phyloP scores from a whole-genome alignment of 2,888 invertebrate genomes.

The Hydrotaea diabolus region DNA sequence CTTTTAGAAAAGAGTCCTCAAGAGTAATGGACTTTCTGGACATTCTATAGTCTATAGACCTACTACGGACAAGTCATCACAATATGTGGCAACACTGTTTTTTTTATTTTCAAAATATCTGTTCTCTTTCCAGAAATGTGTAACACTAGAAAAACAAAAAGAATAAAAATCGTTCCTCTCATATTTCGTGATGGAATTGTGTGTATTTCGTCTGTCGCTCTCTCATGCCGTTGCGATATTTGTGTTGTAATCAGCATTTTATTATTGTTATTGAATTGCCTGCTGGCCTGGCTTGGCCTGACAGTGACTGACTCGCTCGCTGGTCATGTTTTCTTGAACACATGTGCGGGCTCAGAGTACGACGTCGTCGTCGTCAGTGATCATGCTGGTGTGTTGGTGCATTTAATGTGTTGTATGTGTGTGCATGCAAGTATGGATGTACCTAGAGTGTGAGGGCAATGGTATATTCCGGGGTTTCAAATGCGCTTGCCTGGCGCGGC shows the following conservation, averaged over 20 bases:
- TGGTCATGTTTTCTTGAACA: conserved; percentile 1
- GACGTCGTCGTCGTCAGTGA: background rate
- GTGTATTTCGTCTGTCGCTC: background rate
- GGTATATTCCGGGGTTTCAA: conserved; percentile 12
- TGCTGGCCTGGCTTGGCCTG: conserved; percentile 26
- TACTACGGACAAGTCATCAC: no score
- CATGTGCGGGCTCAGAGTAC: conserved; percentile 10
- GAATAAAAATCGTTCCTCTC: conserved; percentile 46
- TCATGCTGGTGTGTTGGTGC: background rate
- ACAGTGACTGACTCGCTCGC: background rate
- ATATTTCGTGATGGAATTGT: conserved; percentile 54
- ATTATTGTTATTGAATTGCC: conserved; percentile 52
- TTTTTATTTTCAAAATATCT: background rate
- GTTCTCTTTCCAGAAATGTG: conserved; percentile 31
- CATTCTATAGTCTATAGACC: no score
- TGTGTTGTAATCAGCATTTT: conserved; percentile 59
- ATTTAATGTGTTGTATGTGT: background rate
- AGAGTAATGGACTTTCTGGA: no score
- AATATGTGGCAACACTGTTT: conserved; percentile 47
- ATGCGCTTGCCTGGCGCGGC: conserved; percentile 22
- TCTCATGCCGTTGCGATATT: conserved; percentile 15
- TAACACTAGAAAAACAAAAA: conserved; percentile 37
- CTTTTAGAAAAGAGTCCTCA: no score
- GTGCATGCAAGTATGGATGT: background rate
- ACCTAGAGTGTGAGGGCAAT: conserved; percentile 12